A percentile compares a stretch with the other conserved stretches of the same genome.
Conservation (phyloP, 2,888 invertebrate genomes). For the Mayetiola destructor region DNA sequence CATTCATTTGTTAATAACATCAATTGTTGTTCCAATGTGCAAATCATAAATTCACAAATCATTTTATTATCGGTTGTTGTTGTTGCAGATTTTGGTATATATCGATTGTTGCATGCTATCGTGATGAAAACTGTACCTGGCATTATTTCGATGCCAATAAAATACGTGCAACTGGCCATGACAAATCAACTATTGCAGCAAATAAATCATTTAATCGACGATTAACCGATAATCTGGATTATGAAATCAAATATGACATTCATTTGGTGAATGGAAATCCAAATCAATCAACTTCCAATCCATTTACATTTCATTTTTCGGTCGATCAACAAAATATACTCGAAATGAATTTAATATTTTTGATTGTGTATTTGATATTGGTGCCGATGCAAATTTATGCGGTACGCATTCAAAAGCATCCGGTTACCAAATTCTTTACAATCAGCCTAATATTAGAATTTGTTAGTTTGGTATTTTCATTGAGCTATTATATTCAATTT, state of each 20-base stretch:
- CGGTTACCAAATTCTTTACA: conserved; percentile 80
- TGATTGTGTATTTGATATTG: conserved; percentile 70
- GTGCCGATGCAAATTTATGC: conserved; percentile 86
- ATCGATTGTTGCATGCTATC: conserved; percentile 83
- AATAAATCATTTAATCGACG: conserved; percentile 16
- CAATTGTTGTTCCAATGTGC: no score
- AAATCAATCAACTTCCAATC: conserved; percentile 69
- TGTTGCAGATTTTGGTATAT: conserved; percentile 82
- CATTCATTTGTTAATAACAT: no score
- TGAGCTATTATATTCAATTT: conserved; percentile 78
- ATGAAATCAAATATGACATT: conserved; percentile 66
- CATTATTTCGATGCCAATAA: conserved; percentile 48
- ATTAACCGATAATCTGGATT: neutral
- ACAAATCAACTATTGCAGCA: conserved; percentile 15
- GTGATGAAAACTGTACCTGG: conserved; percentile 71
- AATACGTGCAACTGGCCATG: conserved; percentile 17
- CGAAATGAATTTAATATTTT: conserved; percentile 78
- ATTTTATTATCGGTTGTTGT: conserved; percentile 11
- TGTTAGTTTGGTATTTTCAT: conserved; percentile 70
- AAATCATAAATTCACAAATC: no score
- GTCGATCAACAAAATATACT: conserved; percentile 89
- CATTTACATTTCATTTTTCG: conserved; percentile 87
- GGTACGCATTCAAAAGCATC: conserved; percentile 73
- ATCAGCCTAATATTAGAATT: conserved; percentile 75
- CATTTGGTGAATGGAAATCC: conserved; percentile 96